A percentile compares a stretch with the other conserved stretches of the same genome.
Evolutionary conservation across 2,888 invertebrate species (phyloP).

Genomic region (Gymnocheta viridis): DNA sequence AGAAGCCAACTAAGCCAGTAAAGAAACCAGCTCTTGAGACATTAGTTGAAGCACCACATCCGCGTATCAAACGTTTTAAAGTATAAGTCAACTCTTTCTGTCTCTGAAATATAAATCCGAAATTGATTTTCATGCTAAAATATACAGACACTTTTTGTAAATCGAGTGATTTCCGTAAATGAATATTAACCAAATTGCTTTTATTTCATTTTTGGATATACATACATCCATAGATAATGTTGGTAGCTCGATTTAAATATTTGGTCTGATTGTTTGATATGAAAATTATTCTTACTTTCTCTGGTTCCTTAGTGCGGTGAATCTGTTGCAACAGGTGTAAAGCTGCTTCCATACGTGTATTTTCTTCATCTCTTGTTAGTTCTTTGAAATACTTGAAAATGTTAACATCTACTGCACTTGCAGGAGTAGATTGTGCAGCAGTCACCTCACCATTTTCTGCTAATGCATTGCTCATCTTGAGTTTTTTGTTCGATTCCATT

Average conservation of each 20-base stretch:
- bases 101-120: slow-evolving; percentile 82
- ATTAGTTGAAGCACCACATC: slow-evolving; percentile 87
- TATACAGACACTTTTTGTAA: too few species aligned
- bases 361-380: slow-evolving; percentile 74
- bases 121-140: too few species aligned
- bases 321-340: slow-evolving; percentile 74
- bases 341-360: slow-evolving; percentile 73
- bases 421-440: background rate
- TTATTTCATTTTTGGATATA: too few species aligned
- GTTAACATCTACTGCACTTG: slow-evolving; percentile 68
- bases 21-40: slow-evolving; percentile 87
- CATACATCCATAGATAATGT: too few species aligned
- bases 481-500: slow-evolving; percentile 28
- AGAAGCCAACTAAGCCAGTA: slow-evolving; percentile 85
- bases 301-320: slow-evolving; percentile 71
- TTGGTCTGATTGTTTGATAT: background rate
- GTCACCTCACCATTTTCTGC: slow-evolving; percentile 3
- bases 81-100: slow-evolving; percentile 86
- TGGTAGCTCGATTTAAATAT: too few species aligned
- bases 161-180: too few species aligned
- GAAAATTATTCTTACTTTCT: slow-evolving; percentile 71
- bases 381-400: slow-evolving; percentile 76
- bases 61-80: slow-evolving; percentile 87
- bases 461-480: slow-evolving; percentile 3
- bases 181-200: too few species aligned